These are phyloP conservation scores for Alloscopus bannaensis DNA, from an alignment of 2,888 invertebrate species.

Conservation along the genomic window DNA sequence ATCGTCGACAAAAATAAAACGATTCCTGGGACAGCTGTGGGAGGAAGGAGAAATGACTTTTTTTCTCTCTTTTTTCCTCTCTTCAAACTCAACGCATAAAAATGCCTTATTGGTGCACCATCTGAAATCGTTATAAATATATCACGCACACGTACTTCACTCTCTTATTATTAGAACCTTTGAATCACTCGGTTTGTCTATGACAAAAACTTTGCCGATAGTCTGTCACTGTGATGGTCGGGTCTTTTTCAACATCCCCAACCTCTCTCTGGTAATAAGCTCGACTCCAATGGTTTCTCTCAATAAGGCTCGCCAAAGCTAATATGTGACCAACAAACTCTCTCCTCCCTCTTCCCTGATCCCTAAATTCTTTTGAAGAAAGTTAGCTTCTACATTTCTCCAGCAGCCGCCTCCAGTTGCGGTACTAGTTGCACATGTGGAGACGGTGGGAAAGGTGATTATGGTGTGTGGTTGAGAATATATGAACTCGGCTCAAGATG, in stretches of 20 bases:
- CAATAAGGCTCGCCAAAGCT: no score
- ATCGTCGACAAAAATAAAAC: no score
- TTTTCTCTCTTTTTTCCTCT: neutral
- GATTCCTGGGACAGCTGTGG: neutral
- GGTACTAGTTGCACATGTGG: neutral
- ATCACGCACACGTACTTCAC: neutral
- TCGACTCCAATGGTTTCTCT: no score
- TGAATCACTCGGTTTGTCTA: no score
- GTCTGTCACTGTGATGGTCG: no score
- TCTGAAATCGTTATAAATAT: neutral
- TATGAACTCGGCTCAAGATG: neutral
- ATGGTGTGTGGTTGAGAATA: neutral
- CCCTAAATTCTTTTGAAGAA: neutral
- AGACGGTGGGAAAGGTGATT: neutral
- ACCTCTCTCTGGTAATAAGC: no score
- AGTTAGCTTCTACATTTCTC: neutral
- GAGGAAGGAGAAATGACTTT: neutral
- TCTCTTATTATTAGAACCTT: neutral
- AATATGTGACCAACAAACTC: no score
- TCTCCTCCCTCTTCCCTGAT: no score
- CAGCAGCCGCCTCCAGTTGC: neutral
- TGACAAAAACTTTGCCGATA: no score
- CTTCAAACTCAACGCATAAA: no score
- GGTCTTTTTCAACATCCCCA: no score
- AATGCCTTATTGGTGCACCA: no score